Percentiles rank a stretch among this genome's conserved stretches.
These are phyloP conservation scores for Lasioglossum albipes DNA, from an alignment of 1,140 invertebrate species.

Conservation along the genomic window DNA sequence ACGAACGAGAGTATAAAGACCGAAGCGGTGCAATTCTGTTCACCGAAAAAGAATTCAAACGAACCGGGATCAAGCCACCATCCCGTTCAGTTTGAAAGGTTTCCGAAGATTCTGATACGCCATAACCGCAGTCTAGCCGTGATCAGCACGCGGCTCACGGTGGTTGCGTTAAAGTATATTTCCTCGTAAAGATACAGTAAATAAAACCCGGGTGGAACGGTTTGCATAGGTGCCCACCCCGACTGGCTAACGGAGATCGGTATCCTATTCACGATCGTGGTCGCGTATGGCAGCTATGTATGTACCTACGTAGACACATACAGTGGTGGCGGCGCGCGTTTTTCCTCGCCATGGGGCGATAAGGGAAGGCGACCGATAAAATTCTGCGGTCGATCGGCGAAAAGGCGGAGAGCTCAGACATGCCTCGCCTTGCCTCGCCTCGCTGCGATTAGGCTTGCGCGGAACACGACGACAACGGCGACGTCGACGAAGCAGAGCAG, in stretches of 20 bases:
- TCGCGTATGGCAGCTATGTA: neutral
- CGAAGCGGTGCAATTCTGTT: too few relatives aligned
- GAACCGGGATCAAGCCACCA: too few relatives aligned
- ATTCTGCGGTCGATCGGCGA: neutral
- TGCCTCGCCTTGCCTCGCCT: neutral
- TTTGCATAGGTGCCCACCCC: neutral
- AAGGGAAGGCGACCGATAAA: constrained; percentile 10
- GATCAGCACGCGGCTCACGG: neutral
- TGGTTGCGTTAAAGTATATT: constrained; percentile 3
- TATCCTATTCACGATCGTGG: neutral
- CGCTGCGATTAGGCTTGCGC: constrained; percentile 25
- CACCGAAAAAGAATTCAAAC: too few relatives aligned
- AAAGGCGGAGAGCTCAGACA: neutral
- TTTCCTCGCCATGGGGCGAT: neutral
- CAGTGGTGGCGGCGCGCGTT: neutral
- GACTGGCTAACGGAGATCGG: neutral
- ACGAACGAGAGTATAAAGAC: too few relatives aligned
- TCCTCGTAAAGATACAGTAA: too few relatives aligned
- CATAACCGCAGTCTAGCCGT: neutral
- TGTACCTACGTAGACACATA: too few relatives aligned
- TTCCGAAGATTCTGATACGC: too few relatives aligned
- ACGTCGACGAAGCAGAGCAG: neutral
- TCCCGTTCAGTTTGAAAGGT: too few relatives aligned
- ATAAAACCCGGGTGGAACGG: neutral
- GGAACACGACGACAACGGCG: neutral